Conservation (phyloP, 1,140 invertebrate genomes). For the Thereuonema tuberculata region DNA sequence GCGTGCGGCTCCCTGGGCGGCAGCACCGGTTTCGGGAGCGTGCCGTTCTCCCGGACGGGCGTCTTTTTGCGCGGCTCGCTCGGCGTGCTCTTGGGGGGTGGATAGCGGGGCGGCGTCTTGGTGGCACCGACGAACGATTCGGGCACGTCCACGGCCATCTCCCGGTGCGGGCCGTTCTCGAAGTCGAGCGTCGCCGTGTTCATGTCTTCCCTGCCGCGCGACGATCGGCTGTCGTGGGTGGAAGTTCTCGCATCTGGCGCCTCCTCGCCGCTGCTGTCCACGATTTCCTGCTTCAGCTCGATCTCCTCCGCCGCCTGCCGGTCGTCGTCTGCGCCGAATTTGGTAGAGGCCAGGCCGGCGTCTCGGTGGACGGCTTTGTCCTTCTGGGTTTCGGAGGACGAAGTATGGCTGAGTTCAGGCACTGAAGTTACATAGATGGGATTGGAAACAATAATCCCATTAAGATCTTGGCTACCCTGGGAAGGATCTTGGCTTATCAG, state of each 20-base stretch:
- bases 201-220: not conserved
- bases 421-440: constrained; percentile 65
- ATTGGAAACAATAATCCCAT: constrained; percentile 49
- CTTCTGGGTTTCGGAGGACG: constrained; percentile 4
- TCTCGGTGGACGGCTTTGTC: constrained; percentile 18
- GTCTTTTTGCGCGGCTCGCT: constrained; percentile 26
- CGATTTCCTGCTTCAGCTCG: constrained; percentile 23
- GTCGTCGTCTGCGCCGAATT: not conserved
- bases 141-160: constrained; percentile 97
- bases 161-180: constrained; percentile 43
- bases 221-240: constrained; percentile 1
- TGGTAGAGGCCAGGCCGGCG: constrained; percentile 13
- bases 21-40: constrained; percentile 13
- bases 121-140: constrained; percentile 81
- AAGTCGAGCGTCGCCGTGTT: constrained; percentile 36
- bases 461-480: constrained; percentile 45
- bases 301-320: constrained; percentile 20
- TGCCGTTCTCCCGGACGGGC: constrained; percentile 19
- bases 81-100: constrained; percentile 47
- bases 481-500: constrained; percentile 47
- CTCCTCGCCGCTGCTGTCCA: too few species aligned
- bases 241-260: too few species aligned
- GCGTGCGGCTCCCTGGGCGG: not conserved
- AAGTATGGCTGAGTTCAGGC: constrained; percentile 37
- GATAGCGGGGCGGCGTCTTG: constrained; percentile 83